Conservation (phyloP, 2,113 vertebrate species). For the Arenaria interpres region DNA sequence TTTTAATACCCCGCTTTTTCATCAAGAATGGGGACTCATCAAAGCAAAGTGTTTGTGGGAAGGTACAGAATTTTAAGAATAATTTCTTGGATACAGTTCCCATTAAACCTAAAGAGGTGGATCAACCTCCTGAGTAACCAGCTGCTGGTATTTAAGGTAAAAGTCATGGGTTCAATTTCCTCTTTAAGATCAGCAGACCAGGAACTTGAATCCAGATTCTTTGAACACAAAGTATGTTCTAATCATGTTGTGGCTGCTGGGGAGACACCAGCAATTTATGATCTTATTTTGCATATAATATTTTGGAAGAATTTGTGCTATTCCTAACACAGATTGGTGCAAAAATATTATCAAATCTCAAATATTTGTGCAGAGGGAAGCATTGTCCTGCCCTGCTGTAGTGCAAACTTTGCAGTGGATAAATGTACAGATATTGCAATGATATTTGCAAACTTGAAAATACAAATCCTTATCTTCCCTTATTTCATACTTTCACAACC, state of each 20-base stretch:
- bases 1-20: not conserved
- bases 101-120: not conserved
- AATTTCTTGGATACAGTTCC: not conserved
- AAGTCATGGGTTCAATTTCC: not conserved
- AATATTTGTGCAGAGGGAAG: not conserved
- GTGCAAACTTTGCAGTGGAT: not conserved
- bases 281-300: not conserved
- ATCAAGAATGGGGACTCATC: not conserved
- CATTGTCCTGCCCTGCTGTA: not conserved
- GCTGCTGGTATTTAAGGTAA: not conserved
- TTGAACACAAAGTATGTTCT: not conserved
- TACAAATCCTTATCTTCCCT: not conserved
- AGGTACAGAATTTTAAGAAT: not conserved
- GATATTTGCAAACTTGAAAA: not conserved
- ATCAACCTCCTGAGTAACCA: not conserved
- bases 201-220: not conserved
- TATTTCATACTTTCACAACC: not conserved
- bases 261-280: not conserved
- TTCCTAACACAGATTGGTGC: not conserved
- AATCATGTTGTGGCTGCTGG: not conserved
- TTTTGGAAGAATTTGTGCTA: not conserved
- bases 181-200: not conserved
- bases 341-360: not conserved
- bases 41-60: not conserved
- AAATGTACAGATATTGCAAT: not conserved